Evolutionary conservation across 1,140 invertebrate genomes (phyloP).

Genomic region (Charaxes varanes): DNA sequence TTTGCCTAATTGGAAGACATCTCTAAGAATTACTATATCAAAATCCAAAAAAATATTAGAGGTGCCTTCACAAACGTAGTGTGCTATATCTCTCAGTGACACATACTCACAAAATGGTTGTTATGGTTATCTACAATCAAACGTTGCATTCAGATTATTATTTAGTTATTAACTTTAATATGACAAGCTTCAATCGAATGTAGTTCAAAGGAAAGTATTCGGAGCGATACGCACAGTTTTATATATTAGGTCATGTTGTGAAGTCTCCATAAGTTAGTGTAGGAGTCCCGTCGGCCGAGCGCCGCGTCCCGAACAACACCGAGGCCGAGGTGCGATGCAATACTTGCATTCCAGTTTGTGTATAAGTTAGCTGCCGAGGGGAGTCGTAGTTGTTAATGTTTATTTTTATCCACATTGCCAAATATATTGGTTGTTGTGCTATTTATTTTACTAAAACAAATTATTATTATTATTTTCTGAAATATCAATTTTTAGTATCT

Average conservation of each 20-base stretch:
- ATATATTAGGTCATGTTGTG: constrained; percentile 53
- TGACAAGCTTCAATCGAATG: constrained; percentile 66
- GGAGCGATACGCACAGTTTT: constrained; percentile 68
- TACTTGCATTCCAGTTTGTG: constrained; percentile 71
- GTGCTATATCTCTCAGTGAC: constrained; percentile 62
- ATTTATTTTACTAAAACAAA: constrained; percentile 69
- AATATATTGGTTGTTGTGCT: constrained; percentile 73
- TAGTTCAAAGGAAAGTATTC: constrained; percentile 66
- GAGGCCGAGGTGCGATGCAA: constrained; percentile 69
- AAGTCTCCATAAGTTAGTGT: constrained; percentile 44
- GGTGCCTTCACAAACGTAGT: constrained; percentile 35
- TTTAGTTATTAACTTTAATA: constrained; percentile 52
- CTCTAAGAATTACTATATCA: constrained; percentile 9
- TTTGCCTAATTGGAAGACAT: constrained; percentile 27
- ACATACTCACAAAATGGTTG: constrained; percentile 63
- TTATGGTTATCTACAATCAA: constrained; percentile 65
- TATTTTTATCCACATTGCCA: constrained; percentile 67
- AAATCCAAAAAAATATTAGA: constrained; percentile 21
- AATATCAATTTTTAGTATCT: constrained; percentile 62
- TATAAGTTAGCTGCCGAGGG: constrained; percentile 61
- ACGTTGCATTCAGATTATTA: constrained; percentile 70
- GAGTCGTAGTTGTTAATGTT: constrained; percentile 64
- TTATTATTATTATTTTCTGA: constrained; percentile 34
- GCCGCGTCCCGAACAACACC: constrained; percentile 20
- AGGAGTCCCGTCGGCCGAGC: constrained; percentile 27